Evolutionary conservation across 2,888 invertebrate species (phyloP), one percentile per base, ranked within the genome.

Genomic region (Chrysodeixis includens): DNA sequence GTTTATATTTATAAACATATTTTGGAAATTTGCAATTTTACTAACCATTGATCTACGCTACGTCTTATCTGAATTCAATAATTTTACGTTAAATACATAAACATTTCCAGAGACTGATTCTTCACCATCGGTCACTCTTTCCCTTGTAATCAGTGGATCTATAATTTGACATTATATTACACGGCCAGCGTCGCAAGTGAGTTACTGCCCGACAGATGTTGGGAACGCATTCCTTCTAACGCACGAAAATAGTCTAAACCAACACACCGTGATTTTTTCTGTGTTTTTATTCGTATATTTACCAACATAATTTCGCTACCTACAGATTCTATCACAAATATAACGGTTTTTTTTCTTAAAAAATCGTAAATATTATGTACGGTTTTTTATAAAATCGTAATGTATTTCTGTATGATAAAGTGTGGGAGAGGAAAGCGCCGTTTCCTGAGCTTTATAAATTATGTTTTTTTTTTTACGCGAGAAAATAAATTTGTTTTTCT

Each of bases 121-220:
- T 12, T 12, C 18, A 8, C 6, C n/a, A 16, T 12, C 14, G 49
- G 14, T 30, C 60, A 53, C 40, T 20, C n/a, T 30, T 9, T 44
- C 10, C 22, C 46, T 64, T 60, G 63, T 65, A 32, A 44, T 59
- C 68, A 44, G 30, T 56, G 66, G 72, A 51, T 62, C 56, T 52
- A 54, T 44, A 35, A 71, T 54, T 62, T 55, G 71, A 53, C 56
- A 54, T 55, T 67, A 53, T 72, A 72, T 71, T 49, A 59, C 62
- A 51, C 66, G 12, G 54, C 44, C 12, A 59, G 60, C 73, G 67
- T 74, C 73, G 62, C n/a, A 16, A 56, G 83, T 93, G 93, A 93
- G 85, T 91, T 92, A 93, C 83, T 86, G 86, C 82, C 81, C 84
- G 88, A 91, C 93, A 93, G 93, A 91, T 93, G 93, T 82, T 83